Evolutionary conservation across 2,797 vertebrate species (phyloP).

Genomic region (Telmatherina bonti): DNA sequence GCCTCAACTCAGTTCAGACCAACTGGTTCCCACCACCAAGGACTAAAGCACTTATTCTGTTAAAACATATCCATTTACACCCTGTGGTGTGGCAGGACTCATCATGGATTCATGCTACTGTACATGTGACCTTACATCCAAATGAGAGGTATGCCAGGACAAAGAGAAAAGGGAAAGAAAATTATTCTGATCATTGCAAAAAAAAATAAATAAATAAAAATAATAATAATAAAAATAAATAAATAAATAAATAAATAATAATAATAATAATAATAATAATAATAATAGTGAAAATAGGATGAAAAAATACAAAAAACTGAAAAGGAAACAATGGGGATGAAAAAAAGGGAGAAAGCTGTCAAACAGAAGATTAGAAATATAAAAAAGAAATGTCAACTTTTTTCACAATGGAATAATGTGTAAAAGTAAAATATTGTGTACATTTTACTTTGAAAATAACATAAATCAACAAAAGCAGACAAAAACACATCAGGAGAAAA

Average conservation of each 20-base stretch:
- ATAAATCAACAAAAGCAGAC: neutral
- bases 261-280: neutral
- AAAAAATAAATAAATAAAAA: neutral
- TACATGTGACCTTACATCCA: slow-evolving; percentile 36
- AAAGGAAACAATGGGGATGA: neutral
- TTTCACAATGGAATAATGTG: too few relatives aligned
- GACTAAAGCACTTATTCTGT: slow-evolving; percentile 43
- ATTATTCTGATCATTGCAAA: neutral
- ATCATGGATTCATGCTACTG: slow-evolving; percentile 54
- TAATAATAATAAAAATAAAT: neutral
- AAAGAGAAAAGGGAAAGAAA: neutral
- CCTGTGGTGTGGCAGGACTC: slow-evolving; percentile 56
- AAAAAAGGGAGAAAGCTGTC: accelerated
- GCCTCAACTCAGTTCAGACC: slow-evolving; percentile 69
- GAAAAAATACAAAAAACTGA: neutral
- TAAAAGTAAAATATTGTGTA: neutral
- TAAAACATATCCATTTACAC: slow-evolving; percentile 70
- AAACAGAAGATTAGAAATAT: neutral
- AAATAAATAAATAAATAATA: neutral
- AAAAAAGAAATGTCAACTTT: too few relatives aligned
- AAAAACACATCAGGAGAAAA: neutral
- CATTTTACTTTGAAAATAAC: neutral
- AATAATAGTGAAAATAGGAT: neutral
- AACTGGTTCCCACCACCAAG: slow-evolving; percentile 37
- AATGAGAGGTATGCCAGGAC: slow-evolving; percentile 16